Base-by-base conservation (phyloP, 2,797 vertebrate genomes). In the Serranus cabrilla region DNA sequence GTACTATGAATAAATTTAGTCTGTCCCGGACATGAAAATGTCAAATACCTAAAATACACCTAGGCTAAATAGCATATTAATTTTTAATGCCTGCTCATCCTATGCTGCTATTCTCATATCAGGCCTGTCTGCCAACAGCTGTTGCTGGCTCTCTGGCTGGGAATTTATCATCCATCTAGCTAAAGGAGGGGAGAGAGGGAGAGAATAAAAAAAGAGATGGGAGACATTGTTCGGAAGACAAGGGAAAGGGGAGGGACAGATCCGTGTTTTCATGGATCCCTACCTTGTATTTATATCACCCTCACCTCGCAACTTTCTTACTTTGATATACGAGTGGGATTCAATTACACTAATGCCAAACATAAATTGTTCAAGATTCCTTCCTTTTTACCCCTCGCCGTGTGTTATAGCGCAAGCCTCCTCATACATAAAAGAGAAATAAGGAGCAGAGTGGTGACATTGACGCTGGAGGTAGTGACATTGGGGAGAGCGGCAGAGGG, bases 1-100 rank as follows among this genome's bases (percentile, higher is more conserved):
- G 87, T 92, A 94, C 94, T 93, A 95, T 95, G 94, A 96, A 96
- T 96, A 96, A 95, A 96, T 96, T 95, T 87, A 94, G 94, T 94
- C 94, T 92, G 93, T 96, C 95, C 95, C 92, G 93, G 94, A 95
- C 95, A 95, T 96, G 95, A 95, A 96, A 96, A 96, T 96, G 95
- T 96, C 95, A 96, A 95, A 96, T 95, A 95, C 95, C 95, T 96
- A 96, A 96, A 96, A 96, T 96, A 96, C 95, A 96, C 95, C 95
- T 95, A 95, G 94, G 95, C 95, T 96, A 96, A 96, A 95, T 96
- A 96, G 95, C 95, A 93, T 95, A 96, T 96, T 94, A 95, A 96
- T 96, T 94, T 96, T 96, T 96, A 96, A 96, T 96, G 95, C 93
- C 92, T 87, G 93, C 93, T 96, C 95, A 95, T 95, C 95, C 94